Evolutionary conservation across 30 jellyfish, hydroid and myxozoan species (phyloP).

Genomic region (Chironex yamaguchii): DNA sequence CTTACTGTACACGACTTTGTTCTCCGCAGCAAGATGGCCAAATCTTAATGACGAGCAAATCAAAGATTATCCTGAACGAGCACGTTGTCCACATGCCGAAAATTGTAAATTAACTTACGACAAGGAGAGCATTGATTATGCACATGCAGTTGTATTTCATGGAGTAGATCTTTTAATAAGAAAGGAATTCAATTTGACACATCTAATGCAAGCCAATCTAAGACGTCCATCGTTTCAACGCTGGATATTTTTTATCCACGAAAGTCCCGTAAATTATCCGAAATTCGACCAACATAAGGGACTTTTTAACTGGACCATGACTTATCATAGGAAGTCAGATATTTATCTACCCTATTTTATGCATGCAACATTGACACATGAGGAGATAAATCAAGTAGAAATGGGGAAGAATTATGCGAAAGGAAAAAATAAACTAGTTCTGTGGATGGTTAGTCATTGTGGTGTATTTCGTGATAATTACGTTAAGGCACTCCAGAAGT

Average conservation of each 20-base stretch:
- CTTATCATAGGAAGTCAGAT: slow-evolving; percentile 79
- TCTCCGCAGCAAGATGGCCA: slow-evolving; percentile 57
- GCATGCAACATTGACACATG: slow-evolving; percentile 13
- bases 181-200: slow-evolving; percentile 38
- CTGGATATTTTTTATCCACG: slow-evolving; percentile 95
- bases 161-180: slow-evolving; percentile 42
- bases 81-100: slow-evolving; percentile 37
- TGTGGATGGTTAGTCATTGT: slow-evolving; percentile 83
- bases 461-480: slow-evolving; percentile 70
- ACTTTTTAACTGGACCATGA: slow-evolving; percentile 90
- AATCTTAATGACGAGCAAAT: slow-evolving; percentile 37
- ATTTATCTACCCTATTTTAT: slow-evolving; percentile 69
- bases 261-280: slow-evolving; percentile 63
- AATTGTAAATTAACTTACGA: slow-evolving; percentile 84
- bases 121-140: slow-evolving; percentile 46
- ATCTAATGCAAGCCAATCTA: slow-evolving; percentile 30
- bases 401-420: slow-evolving; percentile 72
- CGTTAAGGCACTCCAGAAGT: slow-evolving; percentile 74
- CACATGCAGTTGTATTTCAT: slow-evolving; percentile 85
- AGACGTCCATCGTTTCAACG: slow-evolving; percentile 66
- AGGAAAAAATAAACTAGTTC: slow-evolving; percentile 65
- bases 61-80: slow-evolving; percentile 39
- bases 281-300: slow-evolving; percentile 68
- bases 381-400: neutral
- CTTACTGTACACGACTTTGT: slow-evolving; percentile 80